Evolutionary conservation across 2,113 vertebrate genomes (phyloP).

Genomic region (Grus americana): DNA sequence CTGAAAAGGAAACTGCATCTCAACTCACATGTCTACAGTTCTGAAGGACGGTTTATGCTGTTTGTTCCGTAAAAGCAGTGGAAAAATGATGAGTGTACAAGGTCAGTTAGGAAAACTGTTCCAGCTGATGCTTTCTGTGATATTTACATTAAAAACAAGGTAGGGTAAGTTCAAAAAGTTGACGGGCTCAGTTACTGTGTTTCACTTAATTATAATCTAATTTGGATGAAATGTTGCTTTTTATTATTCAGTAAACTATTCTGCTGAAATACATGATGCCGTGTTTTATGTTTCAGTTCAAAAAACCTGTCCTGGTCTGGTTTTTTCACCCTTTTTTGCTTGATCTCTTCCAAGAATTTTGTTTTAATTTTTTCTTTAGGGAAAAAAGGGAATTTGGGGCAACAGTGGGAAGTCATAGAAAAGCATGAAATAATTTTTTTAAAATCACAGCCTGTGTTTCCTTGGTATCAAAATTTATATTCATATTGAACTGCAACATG

Average conservation of each 20-base stretch:
- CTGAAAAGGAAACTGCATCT: not conserved
- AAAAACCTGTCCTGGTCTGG: not conserved
- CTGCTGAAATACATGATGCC: not conserved
- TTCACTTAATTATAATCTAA: not conserved
- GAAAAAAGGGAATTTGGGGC: not conserved
- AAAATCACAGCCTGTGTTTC: not conserved
- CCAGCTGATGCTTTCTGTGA: not conserved
- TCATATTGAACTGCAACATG: not conserved
- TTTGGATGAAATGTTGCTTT: slow-evolving; percentile 7
- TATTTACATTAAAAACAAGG: not conserved
- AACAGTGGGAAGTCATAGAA: not conserved
- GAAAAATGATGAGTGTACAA: not conserved
- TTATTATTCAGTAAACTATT: not conserved
- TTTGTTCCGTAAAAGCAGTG: slow-evolving; percentile 4
- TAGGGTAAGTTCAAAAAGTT: slow-evolving; percentile 8
- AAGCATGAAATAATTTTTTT: not conserved
- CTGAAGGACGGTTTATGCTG: not conserved
- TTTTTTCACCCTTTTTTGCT: not conserved
- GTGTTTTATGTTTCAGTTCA: not conserved
- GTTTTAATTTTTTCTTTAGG: not conserved
- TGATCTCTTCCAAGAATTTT: not conserved
- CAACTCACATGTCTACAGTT: not conserved
- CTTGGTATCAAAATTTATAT: not conserved
- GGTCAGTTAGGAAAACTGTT: slow-evolving; percentile 25
- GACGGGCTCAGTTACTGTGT: not conserved